Base-by-base conservation (phyloP, 2,888 invertebrate species). In the Parthenolecanium corni region DNA sequence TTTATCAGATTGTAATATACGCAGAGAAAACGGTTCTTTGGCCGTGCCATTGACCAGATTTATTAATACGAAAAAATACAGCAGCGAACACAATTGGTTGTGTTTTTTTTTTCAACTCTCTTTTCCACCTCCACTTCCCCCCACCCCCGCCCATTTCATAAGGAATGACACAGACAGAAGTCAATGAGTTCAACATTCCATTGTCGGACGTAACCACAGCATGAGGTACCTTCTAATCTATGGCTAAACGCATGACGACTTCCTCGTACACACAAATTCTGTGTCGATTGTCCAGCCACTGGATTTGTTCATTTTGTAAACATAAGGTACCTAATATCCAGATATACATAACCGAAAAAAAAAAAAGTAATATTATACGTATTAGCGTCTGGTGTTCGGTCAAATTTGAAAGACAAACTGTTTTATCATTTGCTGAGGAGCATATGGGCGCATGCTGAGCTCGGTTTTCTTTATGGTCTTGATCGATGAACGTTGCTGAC, bases 161-260 rank as follows among this genome's bases (percentile, higher is more conserved):
- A 21, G 3, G 49, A 18, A 18, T 21, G 20, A 21, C 20, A 21
- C 23, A n/a, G 38, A 54, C 54, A 38, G 38, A 40, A 54, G 36
- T 21, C 40, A 36, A 52, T 31, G 44, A 54, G 54, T 54, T 54
- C 54, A 31, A 54, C 54, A 54, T 54, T 54, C 54, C 54, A 24
- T 54, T 38, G 20, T 36, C 31, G 54, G 42, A 40, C 42, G 24
- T 44, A 42, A 44, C 54, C 54, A 42, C 54, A 54, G 54, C 54
- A 54, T 54, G 54, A 42, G 44, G 44, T 23, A 54, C 36, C 24
- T 42, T 54, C 23, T 40, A 42, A 4, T 38, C 20, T 52, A n/a
- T 20, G 44, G 44, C 14, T n/a, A 44, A 16, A 52, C 52, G 38
- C 18, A 6, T 20, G 18, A 9, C 18, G 2, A 14, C 24, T 1